Evolutionary conservation across 2,888 invertebrate genomes (phyloP), one percentile per base, ranked within the genome.

Genomic region (Trachelus troglodyta): DNA sequence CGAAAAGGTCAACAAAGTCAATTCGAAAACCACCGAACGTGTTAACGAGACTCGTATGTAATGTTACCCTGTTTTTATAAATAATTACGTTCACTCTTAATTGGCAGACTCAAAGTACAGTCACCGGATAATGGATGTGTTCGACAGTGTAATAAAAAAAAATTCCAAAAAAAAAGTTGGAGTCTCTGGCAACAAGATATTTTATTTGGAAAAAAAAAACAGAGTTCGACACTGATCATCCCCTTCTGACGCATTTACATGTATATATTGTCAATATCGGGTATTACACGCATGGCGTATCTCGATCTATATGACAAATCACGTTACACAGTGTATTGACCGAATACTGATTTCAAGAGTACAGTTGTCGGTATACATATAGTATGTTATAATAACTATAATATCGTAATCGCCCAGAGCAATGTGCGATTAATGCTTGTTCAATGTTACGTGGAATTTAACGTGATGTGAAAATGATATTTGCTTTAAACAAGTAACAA

Each of bases 381-480:
- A 15, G 40, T 15, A 15, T 4, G 6, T 40, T 40, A 40, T 15
- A 15, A 6, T 40, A 56, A 56, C 77, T 78, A 78, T 73, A 76
- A 77, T 77, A 40, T 73, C 34, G 79, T 76, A 79, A 79, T 77
- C 74, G 77, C 77, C 75, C 77, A 74, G 79, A 80, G 76, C 75
- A 83, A 56, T 77, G 69, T n/a, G 69, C 31, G 35, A 73, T 69
- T 77, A 76, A 79, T 78, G 73, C 56, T 9, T 56, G 56, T 15
- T 56, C 23, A 9, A 23, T 23, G 23, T 56, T 56, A 23, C 2
- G 9, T 56, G 56, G 23, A 56, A 56, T 23, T 15, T 23, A 23
- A 56, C 56, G 23, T 56, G 23, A 56, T 56, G 56, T 9, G 56
- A 56, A 56, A 56, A 56, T 56, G 56, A 56, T 56, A 23, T 56